Evolutionary conservation across 1,140 invertebrate species (phyloP).

Genomic region (Papilio glaucus): DNA sequence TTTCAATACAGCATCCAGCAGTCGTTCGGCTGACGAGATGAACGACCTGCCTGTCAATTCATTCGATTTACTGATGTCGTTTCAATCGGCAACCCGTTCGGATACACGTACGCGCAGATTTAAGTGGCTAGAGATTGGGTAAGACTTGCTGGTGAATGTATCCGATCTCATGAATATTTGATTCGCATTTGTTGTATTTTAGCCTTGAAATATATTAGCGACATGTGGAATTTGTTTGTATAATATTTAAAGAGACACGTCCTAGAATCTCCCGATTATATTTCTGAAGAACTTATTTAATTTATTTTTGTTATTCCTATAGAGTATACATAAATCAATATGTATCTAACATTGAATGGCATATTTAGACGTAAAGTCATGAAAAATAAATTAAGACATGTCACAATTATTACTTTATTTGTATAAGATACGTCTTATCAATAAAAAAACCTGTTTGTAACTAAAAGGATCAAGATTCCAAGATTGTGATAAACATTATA

Average conservation of each 20-base stretch:
- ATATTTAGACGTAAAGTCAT: no score
- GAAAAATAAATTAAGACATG: no score
- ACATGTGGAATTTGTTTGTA: not conserved
- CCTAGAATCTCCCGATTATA: not conserved
- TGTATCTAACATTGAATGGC: no score
- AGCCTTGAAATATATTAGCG: not conserved
- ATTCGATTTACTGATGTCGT: conserved; percentile 28
- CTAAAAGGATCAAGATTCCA: no score
- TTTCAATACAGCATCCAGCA: conserved; percentile 77
- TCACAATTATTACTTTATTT: no score
- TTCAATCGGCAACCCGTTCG: conserved; percentile 19
- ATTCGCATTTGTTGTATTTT: not conserved
- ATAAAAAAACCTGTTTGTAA: no score
- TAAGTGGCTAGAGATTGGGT: conserved; percentile 2
- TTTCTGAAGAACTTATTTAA: no score
- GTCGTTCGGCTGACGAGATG: conserved; percentile 53
- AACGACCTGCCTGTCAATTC: conserved; percentile 47
- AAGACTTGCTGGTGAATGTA: not conserved
- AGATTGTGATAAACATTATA: no score
- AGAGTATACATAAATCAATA: no score
- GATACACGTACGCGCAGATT: conserved; percentile 20
- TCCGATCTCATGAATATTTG: not conserved
- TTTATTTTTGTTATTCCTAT: no score
- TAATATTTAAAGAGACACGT: not conserved
- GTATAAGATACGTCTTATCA: no score